Evolutionary conservation across 2,113 vertebrate species (phyloP).

Genomic region (Zosterops japonicus): DNA sequence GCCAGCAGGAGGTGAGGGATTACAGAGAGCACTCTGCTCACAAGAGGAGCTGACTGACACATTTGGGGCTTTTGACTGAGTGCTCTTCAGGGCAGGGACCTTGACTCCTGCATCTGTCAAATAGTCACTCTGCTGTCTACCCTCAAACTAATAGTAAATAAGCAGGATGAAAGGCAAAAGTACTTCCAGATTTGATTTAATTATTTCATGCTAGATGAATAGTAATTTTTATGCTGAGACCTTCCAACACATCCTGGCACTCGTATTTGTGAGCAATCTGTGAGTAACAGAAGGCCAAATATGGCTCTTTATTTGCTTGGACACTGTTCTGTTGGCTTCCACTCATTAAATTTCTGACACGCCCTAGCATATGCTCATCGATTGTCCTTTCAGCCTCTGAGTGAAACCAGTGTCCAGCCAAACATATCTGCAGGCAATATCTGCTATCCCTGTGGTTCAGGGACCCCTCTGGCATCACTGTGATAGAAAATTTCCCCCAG

Average conservation of each 20-base stretch:
- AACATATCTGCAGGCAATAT: not conserved
- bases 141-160: not conserved
- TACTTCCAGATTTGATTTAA: not conserved
- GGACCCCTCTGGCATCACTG: not conserved
- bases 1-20: not conserved
- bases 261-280: slow-evolving; percentile 29
- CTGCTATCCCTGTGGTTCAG: not conserved
- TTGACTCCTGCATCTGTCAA: not conserved
- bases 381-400: not conserved
- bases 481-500: not conserved
- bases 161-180: slow-evolving; percentile 21
- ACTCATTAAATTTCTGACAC: not conserved
- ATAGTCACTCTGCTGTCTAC: not conserved
- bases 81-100: not conserved
- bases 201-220: slow-evolving; percentile 29
- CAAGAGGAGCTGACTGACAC: not conserved
- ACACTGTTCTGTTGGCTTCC: not conserved
- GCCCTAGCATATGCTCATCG: not conserved
- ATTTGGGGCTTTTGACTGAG: not conserved
- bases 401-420: not conserved
- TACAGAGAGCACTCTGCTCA: not conserved
- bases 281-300: slow-evolving; percentile 39
- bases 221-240: slow-evolving; percentile 36
- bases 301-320: slow-evolving; percentile 6
- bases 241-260: slow-evolving; percentile 30